These are phyloP conservation scores for Manacus vitellinus DNA, from an alignment of 2,113 vertebrate genomes.

Conservation along the genomic window DNA sequence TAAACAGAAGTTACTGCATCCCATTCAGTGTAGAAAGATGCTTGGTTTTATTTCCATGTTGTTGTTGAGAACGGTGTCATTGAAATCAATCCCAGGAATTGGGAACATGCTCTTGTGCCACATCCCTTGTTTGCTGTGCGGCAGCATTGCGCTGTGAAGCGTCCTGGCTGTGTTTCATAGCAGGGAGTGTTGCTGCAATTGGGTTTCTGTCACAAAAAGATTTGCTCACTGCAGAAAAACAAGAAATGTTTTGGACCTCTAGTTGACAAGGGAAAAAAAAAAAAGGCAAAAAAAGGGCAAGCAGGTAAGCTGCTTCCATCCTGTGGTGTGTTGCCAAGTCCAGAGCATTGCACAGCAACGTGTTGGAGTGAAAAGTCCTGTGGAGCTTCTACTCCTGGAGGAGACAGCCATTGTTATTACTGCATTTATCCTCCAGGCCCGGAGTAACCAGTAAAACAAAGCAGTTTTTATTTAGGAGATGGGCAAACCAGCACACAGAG, in stretches of 20 bases:
- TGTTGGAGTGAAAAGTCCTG: neutral
- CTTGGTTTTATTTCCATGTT: neutral
- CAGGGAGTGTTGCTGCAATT: neutral
- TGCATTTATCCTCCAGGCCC: neutral
- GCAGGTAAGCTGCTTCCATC: neutral
- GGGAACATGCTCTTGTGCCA: neutral
- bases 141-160: fast-evolving
- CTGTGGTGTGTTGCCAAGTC: neutral
- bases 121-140: neutral
- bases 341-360: fast-evolving
- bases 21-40: neutral
- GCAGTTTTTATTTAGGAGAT: neutral
- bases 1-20: neutral
- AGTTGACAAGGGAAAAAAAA: neutral
- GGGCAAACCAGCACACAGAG: neutral
- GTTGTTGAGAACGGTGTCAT: neutral
- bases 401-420: neutral
- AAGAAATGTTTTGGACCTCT: neutral
- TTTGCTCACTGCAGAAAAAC: neutral
- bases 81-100: neutral
- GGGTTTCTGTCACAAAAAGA: neutral
- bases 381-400: neutral
- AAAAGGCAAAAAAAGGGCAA: fast-evolving
- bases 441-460: neutral
- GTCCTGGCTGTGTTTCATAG: neutral